phyloP scores from a whole-genome alignment of 30 jellyfish, hydroid and myxozoan genomes.

The Turritopsis dohrnii region DNA sequence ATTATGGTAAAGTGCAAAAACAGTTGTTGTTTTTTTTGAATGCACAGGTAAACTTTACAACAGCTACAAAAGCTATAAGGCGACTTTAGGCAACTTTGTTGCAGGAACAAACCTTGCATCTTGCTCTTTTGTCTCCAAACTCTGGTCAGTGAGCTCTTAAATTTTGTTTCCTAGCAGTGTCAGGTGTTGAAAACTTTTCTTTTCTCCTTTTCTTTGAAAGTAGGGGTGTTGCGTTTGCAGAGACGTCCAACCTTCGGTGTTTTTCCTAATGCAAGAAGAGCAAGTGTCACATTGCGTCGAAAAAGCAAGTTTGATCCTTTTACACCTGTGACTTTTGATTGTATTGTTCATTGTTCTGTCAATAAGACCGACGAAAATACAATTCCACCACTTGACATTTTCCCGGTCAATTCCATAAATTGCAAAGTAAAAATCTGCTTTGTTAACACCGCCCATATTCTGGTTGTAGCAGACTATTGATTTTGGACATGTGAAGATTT shows the following conservation, averaged over 20 bases:
- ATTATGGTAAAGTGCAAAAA: conserved; percentile 42
- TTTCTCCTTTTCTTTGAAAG: conserved; percentile 49
- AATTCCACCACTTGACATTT: conserved; percentile 69
- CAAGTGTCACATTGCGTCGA: conserved; percentile 62
- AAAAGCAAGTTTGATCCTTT: conserved; percentile 31
- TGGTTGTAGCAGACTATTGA: conserved; percentile 49
- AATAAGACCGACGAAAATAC: conserved; percentile 47
- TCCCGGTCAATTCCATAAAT: conserved; percentile 53
- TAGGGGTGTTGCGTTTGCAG: conserved; percentile 24
- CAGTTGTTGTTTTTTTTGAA: conserved; percentile 44
- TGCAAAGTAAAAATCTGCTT: conserved; percentile 71
- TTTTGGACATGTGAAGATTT: conserved; percentile 23
- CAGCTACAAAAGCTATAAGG: conserved; percentile 55
- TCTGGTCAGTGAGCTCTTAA: conserved; percentile 57
- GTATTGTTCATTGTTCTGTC: conserved; percentile 66
- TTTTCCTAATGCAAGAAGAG: conserved; percentile 51
- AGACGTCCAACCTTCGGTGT: conserved; percentile 77
- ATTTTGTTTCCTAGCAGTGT: conserved; percentile 42
- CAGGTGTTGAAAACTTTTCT: conserved; percentile 38
- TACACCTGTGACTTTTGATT: conserved; percentile 32
- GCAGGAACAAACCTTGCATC: conserved; percentile 76
- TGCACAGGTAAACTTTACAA: conserved; percentile 50
- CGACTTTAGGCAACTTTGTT: too few relatives aligned
- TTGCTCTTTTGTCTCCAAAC: conserved; percentile 47
- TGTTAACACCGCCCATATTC: conserved; percentile 68